Evolutionary conservation across 2,113 vertebrate genomes (phyloP).

Genomic region (Elaphurus davidianus): DNA sequence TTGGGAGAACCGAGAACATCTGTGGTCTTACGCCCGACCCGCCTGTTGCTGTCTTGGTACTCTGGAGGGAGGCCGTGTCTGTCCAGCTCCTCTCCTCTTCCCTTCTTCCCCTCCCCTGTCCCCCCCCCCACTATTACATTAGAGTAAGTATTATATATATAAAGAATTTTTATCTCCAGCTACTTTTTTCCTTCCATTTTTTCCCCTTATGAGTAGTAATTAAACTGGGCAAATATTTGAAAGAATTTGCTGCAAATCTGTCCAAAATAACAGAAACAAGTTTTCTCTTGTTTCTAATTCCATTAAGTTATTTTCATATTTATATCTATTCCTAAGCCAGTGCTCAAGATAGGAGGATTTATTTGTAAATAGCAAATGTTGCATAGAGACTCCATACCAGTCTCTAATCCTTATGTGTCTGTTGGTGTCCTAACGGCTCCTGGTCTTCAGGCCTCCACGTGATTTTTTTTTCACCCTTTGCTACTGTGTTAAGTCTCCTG

Average conservation of each 20-base stretch:
- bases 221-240: background rate
- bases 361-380: background rate
- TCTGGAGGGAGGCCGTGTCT: background rate
- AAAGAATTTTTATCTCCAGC: background rate
- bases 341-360: background rate
- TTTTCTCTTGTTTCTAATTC: slow-evolving; percentile 35
- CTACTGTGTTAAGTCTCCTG: background rate
- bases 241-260: slow-evolving; percentile 38
- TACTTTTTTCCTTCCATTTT: background rate
- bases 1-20: background rate
- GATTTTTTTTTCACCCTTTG: slow-evolving; percentile 17
- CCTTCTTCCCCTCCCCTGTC: background rate
- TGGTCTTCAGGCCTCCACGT: background rate
- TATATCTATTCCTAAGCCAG: background rate
- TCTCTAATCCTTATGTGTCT: background rate
- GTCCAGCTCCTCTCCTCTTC: background rate
- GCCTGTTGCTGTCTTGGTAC: background rate
- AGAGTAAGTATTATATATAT: background rate
- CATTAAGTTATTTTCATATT: slow-evolving; percentile 1
- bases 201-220: background rate
- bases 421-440: background rate
- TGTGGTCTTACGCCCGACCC: background rate
- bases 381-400: background rate
- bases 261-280: background rate
- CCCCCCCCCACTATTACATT: background rate